phyloP scores from a whole-genome alignment of 35 echinoderm and acorn worm species.

The Eucidaris tribuloides region DNA sequence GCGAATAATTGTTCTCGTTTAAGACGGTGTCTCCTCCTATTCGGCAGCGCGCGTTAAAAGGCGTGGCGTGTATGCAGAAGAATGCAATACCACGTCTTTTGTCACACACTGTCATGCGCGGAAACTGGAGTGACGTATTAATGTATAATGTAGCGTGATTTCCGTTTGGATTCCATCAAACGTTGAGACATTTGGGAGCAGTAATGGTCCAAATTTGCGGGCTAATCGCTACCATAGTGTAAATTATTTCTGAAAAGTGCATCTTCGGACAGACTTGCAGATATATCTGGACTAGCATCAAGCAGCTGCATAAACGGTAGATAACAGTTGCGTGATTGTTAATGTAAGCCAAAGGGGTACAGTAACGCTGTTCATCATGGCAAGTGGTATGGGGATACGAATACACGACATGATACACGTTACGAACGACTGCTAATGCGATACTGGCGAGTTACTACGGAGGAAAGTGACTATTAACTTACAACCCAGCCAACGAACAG shows the following conservation, averaged over 20 bases:
- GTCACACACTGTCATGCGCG: background rate
- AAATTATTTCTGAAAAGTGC: background rate
- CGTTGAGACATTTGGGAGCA: too few species aligned
- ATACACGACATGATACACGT: background rate
- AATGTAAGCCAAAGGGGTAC: background rate
- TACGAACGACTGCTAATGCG: background rate
- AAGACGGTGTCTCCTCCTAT: background rate
- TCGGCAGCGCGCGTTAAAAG: background rate
- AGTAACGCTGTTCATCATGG: slow-evolving; percentile 11
- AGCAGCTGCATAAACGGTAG: background rate
- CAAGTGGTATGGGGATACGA: background rate
- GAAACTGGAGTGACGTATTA: background rate
- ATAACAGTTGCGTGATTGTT: background rate
- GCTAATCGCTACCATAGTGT: background rate
- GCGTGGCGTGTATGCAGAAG: too few species aligned
- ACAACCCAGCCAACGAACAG: background rate
- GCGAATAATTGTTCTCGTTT: background rate
- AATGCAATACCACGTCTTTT: background rate
- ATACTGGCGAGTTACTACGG: background rate
- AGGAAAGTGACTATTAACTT: background rate
- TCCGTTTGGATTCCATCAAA: background rate
- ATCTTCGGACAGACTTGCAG: background rate
- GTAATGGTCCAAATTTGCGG: background rate
- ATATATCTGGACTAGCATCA: background rate
- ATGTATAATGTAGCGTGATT: background rate